A percentile compares a stretch with the other conserved stretches of the same genome.
Conservation (phyloP, 2,797 vertebrate species). For the Sylvilagus floridanus region DNA sequence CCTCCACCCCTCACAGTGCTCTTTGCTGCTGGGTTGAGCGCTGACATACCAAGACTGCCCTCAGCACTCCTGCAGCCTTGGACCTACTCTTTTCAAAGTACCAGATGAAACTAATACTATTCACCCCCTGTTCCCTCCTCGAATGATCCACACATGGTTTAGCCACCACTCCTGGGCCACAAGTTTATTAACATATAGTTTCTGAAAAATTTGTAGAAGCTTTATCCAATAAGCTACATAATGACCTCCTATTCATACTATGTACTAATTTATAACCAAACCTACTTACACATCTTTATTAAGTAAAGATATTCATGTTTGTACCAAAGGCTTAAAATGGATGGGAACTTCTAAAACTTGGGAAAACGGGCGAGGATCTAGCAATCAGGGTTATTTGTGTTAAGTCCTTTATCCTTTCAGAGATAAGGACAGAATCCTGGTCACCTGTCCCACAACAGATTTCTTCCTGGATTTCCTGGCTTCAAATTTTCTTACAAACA, state of each 20-base stretch:
- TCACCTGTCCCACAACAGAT: not conserved
- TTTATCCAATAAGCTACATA: not conserved
- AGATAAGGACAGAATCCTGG: not conserved
- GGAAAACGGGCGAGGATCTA: not conserved
- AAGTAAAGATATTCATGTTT: not conserved
- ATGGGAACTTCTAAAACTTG: not conserved
- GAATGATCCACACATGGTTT: accelerated
- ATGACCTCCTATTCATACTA: not conserved
- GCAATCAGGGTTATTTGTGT: not conserved
- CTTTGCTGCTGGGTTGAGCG: too few relatives aligned
- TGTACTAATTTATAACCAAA: not conserved
- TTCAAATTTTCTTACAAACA: not conserved
- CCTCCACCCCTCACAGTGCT: too few relatives aligned
- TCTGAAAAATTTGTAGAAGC: not conserved
- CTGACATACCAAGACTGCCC: too few relatives aligned
- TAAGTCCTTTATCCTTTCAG: not conserved
- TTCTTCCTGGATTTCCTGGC: not conserved
- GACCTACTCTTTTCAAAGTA: not conserved
- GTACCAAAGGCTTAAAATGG: not conserved
- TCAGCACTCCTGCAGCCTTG: too few relatives aligned
- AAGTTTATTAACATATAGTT: not conserved
- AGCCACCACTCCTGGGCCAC: not conserved
- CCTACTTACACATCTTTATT: not conserved
- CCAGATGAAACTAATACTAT: not conserved
- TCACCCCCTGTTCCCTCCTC: not conserved